Percentiles rank a stretch among this genome's conserved stretches.
These are phyloP conservation scores for Anomalospiza imberbis DNA, from an alignment of 2,797 vertebrate species.

Conservation along the genomic window DNA sequence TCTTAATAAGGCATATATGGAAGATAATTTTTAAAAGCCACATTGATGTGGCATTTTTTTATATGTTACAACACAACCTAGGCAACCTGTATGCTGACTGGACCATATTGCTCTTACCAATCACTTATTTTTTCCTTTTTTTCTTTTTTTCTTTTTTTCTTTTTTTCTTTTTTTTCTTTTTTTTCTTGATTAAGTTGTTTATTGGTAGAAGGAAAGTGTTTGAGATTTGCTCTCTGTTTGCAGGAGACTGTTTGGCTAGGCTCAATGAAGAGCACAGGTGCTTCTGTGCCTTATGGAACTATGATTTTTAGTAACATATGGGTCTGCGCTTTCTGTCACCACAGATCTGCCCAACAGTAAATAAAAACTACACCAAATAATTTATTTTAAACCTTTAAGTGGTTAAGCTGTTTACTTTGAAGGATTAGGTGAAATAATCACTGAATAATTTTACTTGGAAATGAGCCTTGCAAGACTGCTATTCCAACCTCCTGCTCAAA, in stretches of 20 bases:
- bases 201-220: neutral
- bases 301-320: neutral
- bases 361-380: neutral
- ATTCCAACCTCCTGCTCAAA: neutral
- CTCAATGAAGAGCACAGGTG: neutral
- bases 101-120: neutral
- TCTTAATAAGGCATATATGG: neutral
- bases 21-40: neutral
- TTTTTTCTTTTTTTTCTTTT: neutral
- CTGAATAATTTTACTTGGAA: neutral
- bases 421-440: neutral
- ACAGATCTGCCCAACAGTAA: neutral
- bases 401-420: neutral
- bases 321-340: neutral
- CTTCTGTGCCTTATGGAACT: neutral
- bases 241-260: neutral
- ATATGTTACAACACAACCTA: neutral
- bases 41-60: neutral
- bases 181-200: neutral
- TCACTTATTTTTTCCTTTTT: neutral
- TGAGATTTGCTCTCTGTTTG: neutral
- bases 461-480: neutral
- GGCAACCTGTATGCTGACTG: neutral
- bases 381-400: neutral
- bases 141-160: neutral